Evolutionary conservation across 2,888 invertebrate genomes (phyloP), one percentile per base, ranked within the genome.

Genomic region (Brachyptera risi): DNA sequence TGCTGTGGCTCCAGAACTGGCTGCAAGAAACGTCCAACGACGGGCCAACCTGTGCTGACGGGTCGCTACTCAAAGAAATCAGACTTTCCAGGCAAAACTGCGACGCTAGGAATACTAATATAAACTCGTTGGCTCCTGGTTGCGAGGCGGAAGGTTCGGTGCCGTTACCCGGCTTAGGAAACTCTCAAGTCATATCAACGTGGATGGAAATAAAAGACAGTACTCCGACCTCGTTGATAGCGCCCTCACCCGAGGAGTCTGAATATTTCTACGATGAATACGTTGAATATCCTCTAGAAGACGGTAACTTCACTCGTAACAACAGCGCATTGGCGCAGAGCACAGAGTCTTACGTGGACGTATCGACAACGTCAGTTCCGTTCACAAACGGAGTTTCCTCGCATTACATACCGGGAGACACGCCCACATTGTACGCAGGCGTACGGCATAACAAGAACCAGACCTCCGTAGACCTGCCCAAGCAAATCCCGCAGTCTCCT

Each of bases 181-280:
- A 81, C 17, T 81, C 83, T 9, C 82, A 83, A 73, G 78, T 82
- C 2, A 78, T 79, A 66, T 82, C 79, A 56, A 79, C 79, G 56
- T 80, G 80, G 79, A 84, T 72, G 78, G 75, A 77, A 60, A 67
- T 77, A 69, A 79, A 78, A 79, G 79, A 74, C 23, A 49, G 59
- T 24, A 56, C 65, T 7, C 31, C 44, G 3, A 13, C 57, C 11
- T 54, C 58, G n/a, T 56, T 27, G 19, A 71, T 80, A 66, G 79
- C 83, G 54, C 86, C 89, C 3, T 78, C 82, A 1, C 88, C 87
- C 3, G 85, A 87, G 70, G 89, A 89, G 71, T 87, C 88, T 1
- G 90, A 92, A 70, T 90, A 90, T 69, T 87, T 89, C 68, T 90
- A 90, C 71, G 90, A 90, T 68, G 90, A 91, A 67, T 91, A 90